Evolutionary conservation across 1,140 invertebrate species (phyloP), one percentile per base, ranked within the genome.

Genomic region (Drosophila mojavensis): DNA sequence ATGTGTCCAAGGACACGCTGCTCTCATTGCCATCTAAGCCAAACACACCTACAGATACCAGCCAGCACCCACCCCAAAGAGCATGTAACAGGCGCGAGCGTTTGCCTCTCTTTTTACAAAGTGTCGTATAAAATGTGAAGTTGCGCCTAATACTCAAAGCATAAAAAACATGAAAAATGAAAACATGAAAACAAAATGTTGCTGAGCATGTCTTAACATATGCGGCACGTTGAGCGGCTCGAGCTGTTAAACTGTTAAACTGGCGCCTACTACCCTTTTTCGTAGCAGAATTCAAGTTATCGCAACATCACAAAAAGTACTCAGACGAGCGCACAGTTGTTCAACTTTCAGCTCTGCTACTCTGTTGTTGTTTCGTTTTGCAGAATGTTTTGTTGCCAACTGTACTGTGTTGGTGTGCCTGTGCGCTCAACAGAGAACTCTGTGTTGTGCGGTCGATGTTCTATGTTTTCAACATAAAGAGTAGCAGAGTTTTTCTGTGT

Each of bases 321-420:
- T 73, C 63, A 58, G 45, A 51, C 33, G 5, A 76, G 53, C 65
- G 48, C 48, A 61, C 58, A 47, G 43, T 50, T 63, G 48, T 43
- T 64, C 58, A 53, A 43, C 17, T 54, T 60, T 45, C 55, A 65
- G 24, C 33, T 48, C 43, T 63, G 63, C 36, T 39, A 60, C 41
- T 79, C 41, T 67, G 58, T 50, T 72, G 67, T 53, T 75, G 73
- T 75, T 86, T 65, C 63, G 77, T 75, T 75, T 86, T 70, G 81
- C 81, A 69, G 63, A 70, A 81, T 91, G 89, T 91, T 91, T 91
- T 91, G 89, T 91, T 77, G 79, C 78, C 89, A 80, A 91, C 89
- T 91, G 89, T 91, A 91, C 89, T 75, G 28, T 30, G 20, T 24
- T 24, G 28, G 28, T 30, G 28, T 30, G 77, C 45, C 56, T 51